Base-by-base conservation (phyloP, 2,797 vertebrate species). In the Hypotaenidia okinawae region DNA sequence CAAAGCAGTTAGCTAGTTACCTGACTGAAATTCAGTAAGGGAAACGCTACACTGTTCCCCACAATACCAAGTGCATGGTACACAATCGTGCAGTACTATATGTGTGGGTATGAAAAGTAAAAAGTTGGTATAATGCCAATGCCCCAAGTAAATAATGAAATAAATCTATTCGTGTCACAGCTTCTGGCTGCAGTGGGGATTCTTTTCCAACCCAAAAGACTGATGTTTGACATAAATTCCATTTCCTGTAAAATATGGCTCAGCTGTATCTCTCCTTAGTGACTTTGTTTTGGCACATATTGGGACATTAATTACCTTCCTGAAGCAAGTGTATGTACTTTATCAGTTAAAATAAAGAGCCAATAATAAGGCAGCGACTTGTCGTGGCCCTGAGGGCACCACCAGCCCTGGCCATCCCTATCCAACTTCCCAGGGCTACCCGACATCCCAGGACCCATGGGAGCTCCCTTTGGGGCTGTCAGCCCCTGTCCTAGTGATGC, bases 391-490 rank as follows among this genome's bases (percentile, higher is more conserved):
- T 4, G 22, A 67, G 45, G 45, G n/a, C 16, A 72, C 59, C 16
- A 33, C 28, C 39, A 78, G 45, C 39, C 52, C 24, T 72, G 23
- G 28, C 11, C 35, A 43, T 45, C 52, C 24, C 73, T 78, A 24
- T 9, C 32, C 1, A 2, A 5, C 6, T 10, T 32, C 6, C 3
- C 3, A 0, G 16, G 11, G 24, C 45, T 45, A 24, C 66, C 14
- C 10, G n/a, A 39, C 45, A 39, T 22, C 37, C 45, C n/a, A 39
- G 33, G 39, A 23, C 32, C 22, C 35, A 9, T 3, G 7, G 51
- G 45, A 59, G 43, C 32, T 57, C 18, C 47, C 25, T 6, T 3
- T 0, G 1, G 32, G 41, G 8, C 32, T 1, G 1, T 32, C 32
- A 70, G 63, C 25, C 24, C 47, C 55, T 47, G 39, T 7, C 33